phyloP scores from a whole-genome alignment of 2,797 vertebrate genomes.

The Thaleichthys pacificus region DNA sequence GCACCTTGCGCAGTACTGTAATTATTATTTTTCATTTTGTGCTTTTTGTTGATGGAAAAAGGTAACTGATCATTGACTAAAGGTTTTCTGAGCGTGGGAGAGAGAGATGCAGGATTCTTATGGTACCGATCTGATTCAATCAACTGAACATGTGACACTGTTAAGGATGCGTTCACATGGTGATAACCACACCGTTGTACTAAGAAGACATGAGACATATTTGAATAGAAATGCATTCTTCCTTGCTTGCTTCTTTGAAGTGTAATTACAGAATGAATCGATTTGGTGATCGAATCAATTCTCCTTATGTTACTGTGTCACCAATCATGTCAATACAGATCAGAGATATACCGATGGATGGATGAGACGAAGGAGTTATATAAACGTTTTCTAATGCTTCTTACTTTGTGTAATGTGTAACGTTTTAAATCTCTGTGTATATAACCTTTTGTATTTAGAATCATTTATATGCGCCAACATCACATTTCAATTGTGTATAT shows the following conservation, averaged over 20 bases:
- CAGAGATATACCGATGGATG: neutral
- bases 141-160: no score
- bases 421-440: no score
- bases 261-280: neutral
- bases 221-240: neutral
- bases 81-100: neutral
- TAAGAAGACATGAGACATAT: no score
- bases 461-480: neutral
- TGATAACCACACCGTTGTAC: neutral
- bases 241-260: neutral
- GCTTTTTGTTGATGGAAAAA: neutral
- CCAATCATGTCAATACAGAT: no score
- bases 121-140: no score
- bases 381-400: neutral
- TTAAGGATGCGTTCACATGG: neutral
- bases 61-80: neutral
- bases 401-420: neutral
- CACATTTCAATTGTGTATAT: neutral
- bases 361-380: no score
- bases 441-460: neutral
- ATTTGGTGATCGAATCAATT: neutral
- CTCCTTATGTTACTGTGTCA: neutral
- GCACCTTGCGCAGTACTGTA: constrained; percentile 30
- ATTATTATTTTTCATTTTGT: constrained; percentile 12
- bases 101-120: neutral